Evolutionary conservation across 1,140 invertebrate genomes (phyloP).

Genomic region (Matsumurasca onukii): DNA sequence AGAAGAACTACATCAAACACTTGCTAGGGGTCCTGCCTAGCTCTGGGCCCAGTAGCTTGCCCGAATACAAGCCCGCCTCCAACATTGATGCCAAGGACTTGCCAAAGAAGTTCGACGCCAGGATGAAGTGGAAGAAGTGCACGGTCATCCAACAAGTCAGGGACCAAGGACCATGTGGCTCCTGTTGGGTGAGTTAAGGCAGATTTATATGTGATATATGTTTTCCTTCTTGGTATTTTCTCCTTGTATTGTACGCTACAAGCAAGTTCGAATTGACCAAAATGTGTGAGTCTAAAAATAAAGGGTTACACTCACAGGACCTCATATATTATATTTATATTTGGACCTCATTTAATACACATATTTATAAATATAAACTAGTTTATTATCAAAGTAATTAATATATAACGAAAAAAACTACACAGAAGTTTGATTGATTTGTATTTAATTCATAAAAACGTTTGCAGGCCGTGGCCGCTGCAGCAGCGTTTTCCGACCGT

Average conservation of each 20-base stretch:
- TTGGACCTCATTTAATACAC: no score
- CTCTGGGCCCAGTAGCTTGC: neutral
- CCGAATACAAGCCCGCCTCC: neutral
- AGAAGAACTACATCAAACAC: constrained; percentile 6
- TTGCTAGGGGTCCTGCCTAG: neutral
- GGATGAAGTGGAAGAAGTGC: constrained; percentile 80
- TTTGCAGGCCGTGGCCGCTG: constrained; percentile 63
- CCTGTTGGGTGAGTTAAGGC: constrained; percentile 63
- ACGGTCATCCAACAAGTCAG: constrained; percentile 73
- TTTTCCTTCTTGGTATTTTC: no score
- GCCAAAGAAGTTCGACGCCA: constrained; percentile 72
- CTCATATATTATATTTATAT: no score
- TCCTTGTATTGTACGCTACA: no score
- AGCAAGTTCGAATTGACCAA: no score
- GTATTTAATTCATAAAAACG: no score
- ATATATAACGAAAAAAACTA: no score
- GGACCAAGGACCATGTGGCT: constrained; percentile 68
- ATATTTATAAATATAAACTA: no score
- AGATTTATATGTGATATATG: neutral
- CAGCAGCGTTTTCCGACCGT: constrained; percentile 68
- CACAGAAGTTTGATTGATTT: constrained; percentile 36
- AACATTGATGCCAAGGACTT: constrained; percentile 37
- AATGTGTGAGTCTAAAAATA: no score
- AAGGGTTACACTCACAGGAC: no score
- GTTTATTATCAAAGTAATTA: no score